Base-by-base conservation (phyloP, 2,113 vertebrate species). In the Isichthys henryi region DNA sequence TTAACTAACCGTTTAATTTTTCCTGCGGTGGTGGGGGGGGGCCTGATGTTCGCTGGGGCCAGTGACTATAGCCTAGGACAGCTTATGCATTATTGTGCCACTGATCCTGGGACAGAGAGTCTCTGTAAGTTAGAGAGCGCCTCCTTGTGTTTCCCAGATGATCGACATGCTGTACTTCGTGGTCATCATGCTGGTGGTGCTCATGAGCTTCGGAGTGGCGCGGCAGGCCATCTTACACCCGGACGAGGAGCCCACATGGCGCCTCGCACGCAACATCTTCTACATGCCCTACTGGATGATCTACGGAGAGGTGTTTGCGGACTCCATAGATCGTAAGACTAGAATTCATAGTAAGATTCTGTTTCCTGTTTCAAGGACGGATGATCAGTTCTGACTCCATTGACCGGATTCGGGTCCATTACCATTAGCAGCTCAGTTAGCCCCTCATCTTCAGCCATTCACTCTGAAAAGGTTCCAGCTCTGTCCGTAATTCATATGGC, bases 201-300 rank as follows among this genome's bases (percentile, higher is more conserved):
- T 99, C 84, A 99, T 99, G 98, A 99, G 98, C 88, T 99, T 99
- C 0, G 98, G 98, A 0, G 98, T 99, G 27, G 97, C 98, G 45
- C 96, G 98, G 0, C 98, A 99, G 91, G 98, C 98, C 90, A 99
- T 99, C 92, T 94, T 99, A 90, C 98, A 99, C 93, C 98, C 98
- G 0, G 98, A 99, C 0, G 98, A 99, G 93, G 97, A 99, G 92
- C 98, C 98, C 0, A 99, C 98, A 0, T 99, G 98, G 98, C 96
- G 97, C 45, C 93, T 99, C 93, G 98, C 98, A n/a, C 96, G 98
- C 39, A 99, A 99, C 95, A 99, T 99, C 95, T 99, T 99, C 97
- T 99, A 99, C 94, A 99, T 99, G 98, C 98, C 98, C 50, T 99
- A 99, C 93, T 99, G 98, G 98, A 99, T 99, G 98, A 99, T 99